Evolutionary conservation across 2,113 vertebrate genomes (phyloP).

Genomic region (Rhea americana): DNA sequence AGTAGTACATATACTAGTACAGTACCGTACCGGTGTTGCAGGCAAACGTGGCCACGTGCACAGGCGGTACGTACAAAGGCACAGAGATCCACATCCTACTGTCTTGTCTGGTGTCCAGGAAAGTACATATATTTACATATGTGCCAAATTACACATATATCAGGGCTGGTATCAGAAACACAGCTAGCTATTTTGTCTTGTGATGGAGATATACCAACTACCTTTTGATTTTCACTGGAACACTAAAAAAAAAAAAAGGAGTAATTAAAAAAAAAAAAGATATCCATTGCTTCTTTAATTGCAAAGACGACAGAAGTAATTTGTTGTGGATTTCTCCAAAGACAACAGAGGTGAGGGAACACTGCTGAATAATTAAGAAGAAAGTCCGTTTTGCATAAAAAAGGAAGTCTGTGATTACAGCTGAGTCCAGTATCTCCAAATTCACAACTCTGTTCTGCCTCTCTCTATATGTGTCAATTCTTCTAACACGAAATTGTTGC

Average conservation of each 20-base stretch:
- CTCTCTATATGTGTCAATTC: not conserved
- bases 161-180: not conserved
- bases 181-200: not conserved
- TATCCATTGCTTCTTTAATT: not conserved
- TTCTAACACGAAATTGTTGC: slow-evolving; percentile 10
- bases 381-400: not conserved
- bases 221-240: not conserved
- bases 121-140: not conserved
- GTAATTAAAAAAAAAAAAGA: not conserved
- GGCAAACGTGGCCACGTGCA: fast-evolving
- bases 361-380: not conserved
- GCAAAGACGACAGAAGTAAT: not conserved
- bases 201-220: not conserved
- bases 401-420: not conserved
- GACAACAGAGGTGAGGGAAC: not conserved
- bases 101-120: not conserved
- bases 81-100: fast-evolving
- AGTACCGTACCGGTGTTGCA: fast-evolving
- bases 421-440: not conserved
- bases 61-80: not conserved
- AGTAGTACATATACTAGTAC: fast-evolving
- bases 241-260: not conserved
- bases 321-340: not conserved
- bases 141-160: fast-evolving
- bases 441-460: not conserved